Percentiles rank a stretch among this genome's conserved stretches.
Evolutionary conservation across 2,888 invertebrate species (phyloP).

Genomic region (Rhimphoctona megacephalus): DNA sequence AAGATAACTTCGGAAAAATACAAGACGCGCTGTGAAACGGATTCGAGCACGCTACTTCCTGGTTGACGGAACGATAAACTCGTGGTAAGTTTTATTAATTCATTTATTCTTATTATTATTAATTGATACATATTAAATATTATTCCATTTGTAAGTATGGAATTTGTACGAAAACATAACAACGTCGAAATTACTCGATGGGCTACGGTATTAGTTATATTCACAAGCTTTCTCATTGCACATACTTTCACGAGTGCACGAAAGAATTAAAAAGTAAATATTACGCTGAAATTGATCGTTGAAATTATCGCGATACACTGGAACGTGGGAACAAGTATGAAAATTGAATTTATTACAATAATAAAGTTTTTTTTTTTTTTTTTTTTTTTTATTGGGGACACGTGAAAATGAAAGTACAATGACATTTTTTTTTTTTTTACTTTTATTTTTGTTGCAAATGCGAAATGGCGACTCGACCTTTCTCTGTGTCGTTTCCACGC

Average conservation of each 20-base stretch:
- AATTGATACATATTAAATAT: neutral
- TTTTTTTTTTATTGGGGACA: too few relatives aligned
- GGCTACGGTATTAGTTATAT: neutral
- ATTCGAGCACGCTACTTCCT: slow-evolving; percentile 19
- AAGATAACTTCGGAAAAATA: slow-evolving; percentile 12
- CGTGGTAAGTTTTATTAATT: neutral
- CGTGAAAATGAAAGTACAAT: too few relatives aligned
- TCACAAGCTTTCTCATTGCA: neutral
- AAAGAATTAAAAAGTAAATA: neutral
- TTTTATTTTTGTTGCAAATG: too few relatives aligned
- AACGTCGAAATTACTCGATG: neutral
- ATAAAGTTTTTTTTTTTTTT: neutral
- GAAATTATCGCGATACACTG: neutral
- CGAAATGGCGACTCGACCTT: too few relatives aligned
- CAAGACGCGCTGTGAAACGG: neutral
- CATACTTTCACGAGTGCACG: neutral
- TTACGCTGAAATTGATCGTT: neutral
- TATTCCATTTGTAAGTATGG: neutral
- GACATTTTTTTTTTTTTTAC: too few relatives aligned
- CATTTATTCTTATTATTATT: neutral
- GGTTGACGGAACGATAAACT: slow-evolving; percentile 37
- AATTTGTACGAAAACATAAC: neutral
- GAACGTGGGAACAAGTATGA: neutral
- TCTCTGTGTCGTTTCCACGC: neutral
- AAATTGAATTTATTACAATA: too few relatives aligned